Percentiles rank a stretch among this genome's conserved stretches.
phyloP scores from a whole-genome alignment of 1,140 invertebrate species.

The Bombus sibiricus region DNA sequence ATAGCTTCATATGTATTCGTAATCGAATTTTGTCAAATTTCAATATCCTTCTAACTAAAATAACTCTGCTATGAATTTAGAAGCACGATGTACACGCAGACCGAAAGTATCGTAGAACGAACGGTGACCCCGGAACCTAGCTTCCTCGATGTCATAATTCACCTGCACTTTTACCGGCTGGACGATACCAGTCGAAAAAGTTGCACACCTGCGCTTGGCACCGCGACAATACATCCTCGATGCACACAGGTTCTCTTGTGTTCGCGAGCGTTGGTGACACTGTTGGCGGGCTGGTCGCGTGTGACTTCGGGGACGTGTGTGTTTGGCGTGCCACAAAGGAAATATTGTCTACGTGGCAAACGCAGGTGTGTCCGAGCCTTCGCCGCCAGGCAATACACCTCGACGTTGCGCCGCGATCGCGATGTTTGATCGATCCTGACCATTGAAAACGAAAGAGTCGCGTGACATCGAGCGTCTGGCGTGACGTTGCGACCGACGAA shows the following conservation, averaged over 20 bases:
- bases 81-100: not conserved
- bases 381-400: not conserved
- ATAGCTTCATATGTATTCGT: too few relatives aligned
- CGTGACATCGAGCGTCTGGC: conserved; percentile 1
- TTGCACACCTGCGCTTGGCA: conserved; percentile 48
- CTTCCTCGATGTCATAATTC: conserved; percentile 32
- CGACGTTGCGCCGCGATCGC: not conserved
- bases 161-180: conserved; percentile 19
- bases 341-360: conserved; percentile 8
- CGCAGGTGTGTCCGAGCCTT: conserved; percentile 6
- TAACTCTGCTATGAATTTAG: not conserved
- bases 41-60: not conserved
- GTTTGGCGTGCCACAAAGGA: not conserved
- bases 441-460: conserved; percentile 24
- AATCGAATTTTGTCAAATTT: too few relatives aligned
- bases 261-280: not conserved
- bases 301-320: not conserved
- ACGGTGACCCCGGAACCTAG: not conserved
- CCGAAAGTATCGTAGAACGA: not conserved
- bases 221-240: conserved; percentile 16
- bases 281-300: not conserved
- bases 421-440: conserved; percentile 41
- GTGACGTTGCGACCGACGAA: not conserved
- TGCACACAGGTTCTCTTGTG: not conserved
- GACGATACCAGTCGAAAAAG: conserved; percentile 37